A percentile compares a stretch with the other conserved stretches of the same genome.
These are phyloP conservation scores for Aepyceros melampus DNA, from an alignment of 2,113 vertebrate genomes.

Conservation along the genomic window DNA sequence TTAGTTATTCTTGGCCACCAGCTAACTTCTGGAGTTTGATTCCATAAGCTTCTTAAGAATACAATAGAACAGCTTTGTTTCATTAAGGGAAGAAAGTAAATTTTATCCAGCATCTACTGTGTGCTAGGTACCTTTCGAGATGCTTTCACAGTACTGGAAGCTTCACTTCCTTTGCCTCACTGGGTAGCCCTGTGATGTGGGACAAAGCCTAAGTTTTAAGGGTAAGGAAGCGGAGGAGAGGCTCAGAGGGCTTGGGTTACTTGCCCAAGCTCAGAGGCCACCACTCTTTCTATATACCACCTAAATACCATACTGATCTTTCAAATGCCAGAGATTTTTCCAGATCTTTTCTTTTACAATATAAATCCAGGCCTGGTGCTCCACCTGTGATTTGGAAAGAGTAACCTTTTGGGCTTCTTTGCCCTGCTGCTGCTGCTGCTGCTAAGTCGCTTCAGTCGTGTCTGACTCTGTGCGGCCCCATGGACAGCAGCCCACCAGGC, in stretches of 20 bases:
- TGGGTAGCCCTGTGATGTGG: background rate
- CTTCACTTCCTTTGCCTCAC: background rate
- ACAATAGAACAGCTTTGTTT: background rate
- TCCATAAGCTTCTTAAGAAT: background rate
- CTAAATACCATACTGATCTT: background rate
- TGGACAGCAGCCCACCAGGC: background rate
- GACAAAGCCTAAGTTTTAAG: background rate
- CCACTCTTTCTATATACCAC: background rate
- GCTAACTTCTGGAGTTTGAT: conserved; percentile 2
- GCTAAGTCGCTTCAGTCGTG: background rate
- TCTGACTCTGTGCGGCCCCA: background rate
- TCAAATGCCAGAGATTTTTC: background rate
- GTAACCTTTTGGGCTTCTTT: background rate
- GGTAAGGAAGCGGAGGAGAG: background rate
- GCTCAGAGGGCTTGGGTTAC: background rate
- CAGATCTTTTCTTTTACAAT: background rate
- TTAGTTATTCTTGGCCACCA: background rate
- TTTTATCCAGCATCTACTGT: background rate
- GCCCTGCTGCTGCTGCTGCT: background rate
- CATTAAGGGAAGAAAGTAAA: background rate
- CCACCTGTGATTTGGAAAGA: background rate
- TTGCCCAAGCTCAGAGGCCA: background rate
- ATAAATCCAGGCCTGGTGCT: background rate
- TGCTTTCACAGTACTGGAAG: no score
- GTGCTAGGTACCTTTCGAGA: background rate